Base-by-base conservation (phyloP, 1,140 invertebrate genomes). In the Hydropsyche tenuis region DNA sequence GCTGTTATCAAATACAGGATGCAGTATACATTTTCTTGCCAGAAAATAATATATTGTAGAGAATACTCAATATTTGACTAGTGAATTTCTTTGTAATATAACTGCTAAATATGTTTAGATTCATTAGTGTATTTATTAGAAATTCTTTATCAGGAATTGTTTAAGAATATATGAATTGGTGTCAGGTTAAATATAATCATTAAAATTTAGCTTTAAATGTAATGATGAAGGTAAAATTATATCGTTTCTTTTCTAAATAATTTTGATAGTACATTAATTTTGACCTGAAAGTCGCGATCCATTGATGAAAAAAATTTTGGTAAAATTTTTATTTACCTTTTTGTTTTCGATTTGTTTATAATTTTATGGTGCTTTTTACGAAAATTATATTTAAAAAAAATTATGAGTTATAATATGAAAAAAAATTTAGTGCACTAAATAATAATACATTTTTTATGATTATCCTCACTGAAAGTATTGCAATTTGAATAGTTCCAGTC, bases 21-120 rank as follows among this genome's bases (percentile, higher is more conserved):
- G 73, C 76, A 72, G 76, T 77, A 77, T 77, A 77, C 76, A 73
- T 73, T 62, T 77, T 77, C 76, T 77, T 77, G 76, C 76, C 76
- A 77, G 70, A 77, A 73, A 66, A 73, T 77, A 74, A 68, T 73
- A 74, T 77, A 75, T 74, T 72, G 65, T 74, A 77, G 76, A 73
- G 51, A 73, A 77, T 76, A 77, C 75, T 74, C 75, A 77, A 74
- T 73, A 76, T 76, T 76, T 65, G 73, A 75, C 72, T 72, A 69
- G 65, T 68, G 69, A 74, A 74, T 65, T 68, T 48, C 73, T 74
- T 77, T 77, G 73, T 74, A 73, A 51, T 60, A 74, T 77, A 74
- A 73, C 30, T 16, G 37, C 69, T 46, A 42, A 51, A 45, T 73
- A 77, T 64, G 75, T 77, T 53, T 77, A 77, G 75, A 27, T 18